Base-by-base conservation (phyloP, 2,888 invertebrate genomes). In the Sarcophaga subvicina region DNA sequence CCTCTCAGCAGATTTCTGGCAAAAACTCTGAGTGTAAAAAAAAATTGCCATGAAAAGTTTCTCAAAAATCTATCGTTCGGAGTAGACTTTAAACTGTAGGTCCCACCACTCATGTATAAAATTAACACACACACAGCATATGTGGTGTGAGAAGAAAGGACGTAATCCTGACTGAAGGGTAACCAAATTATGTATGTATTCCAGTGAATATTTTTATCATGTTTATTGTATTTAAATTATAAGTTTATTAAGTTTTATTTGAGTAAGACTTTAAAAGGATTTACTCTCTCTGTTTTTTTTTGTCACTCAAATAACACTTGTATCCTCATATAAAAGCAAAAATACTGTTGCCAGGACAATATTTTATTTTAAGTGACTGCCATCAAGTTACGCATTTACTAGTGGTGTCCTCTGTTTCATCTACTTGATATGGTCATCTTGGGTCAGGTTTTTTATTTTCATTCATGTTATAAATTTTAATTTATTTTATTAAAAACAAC, bases 391-490 rank as follows among this genome's bases (percentile, higher is more conserved):
- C 17, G 54, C 54, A 54, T 1, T 54, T 3, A 14, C 4, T 54
- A 4, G 2, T 54, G 54, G 59, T 22, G 73, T 49, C 25, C 10
- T n/a, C 27, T 69, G 64, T 75, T 70, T 71, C 79, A 75, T 69
- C 71, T 73, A 63, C 17, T 14, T 54, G 54, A 54, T 54, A 54
- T 54, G 78, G 84, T 81, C 80, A 78, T 78, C 77, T 69, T 64
- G 75, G 82, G 64, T 80, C 86, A 72, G 59, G 45, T 70, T 64
- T 80, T 76, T 70, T 67, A 64, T 22, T 81, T 81, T 63, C 76
- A 22, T 69, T 60, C 67, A 45, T 81, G 20, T 63, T 76, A 79
- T 87, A 84, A 81, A 87, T 87, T 83, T 84, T 87, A 84, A 87
- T 87, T 87, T 82, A 87, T 87, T 87, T 87, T 87, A 84, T 84